phyloP scores from a whole-genome alignment of 2,113 vertebrate genomes.

The Chaetops frenatus region DNA sequence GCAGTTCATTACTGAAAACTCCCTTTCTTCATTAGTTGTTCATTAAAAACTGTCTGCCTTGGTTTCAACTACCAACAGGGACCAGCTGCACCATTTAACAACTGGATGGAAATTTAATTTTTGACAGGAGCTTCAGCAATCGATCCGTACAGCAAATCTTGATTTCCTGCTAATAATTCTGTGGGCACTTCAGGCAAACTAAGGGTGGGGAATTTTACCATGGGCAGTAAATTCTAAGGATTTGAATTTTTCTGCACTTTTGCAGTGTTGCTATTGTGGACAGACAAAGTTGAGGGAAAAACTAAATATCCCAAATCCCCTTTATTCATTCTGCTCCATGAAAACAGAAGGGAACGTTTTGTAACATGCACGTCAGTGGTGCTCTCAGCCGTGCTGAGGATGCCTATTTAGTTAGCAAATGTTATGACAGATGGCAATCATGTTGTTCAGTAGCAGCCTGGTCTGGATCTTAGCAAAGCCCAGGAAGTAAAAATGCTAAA shows the following conservation, averaged over 20 bases:
- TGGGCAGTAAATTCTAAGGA: not conserved
- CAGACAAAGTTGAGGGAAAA: not conserved
- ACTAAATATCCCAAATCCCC: not conserved
- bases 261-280: not conserved
- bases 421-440: conserved; percentile 9
- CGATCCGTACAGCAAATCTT: not conserved
- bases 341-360: not conserved
- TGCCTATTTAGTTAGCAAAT: not conserved
- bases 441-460: not conserved
- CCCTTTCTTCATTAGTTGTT: not conserved
- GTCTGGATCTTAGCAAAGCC: not conserved
- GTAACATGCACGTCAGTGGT: not conserved
- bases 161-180: not conserved
- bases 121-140: not conserved
- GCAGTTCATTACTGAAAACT: not conserved
- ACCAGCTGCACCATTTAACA: not conserved
- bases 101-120: not conserved
- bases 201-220: not conserved
- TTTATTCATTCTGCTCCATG: not conserved
- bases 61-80: not conserved
- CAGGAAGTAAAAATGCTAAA: not conserved
- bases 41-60: not conserved
- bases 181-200: not conserved
- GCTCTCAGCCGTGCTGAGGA: not conserved
- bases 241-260: not conserved